A percentile compares a stretch with the other conserved stretches of the same genome.
Conservation (phyloP, 1,140 invertebrate species). For the Lutraria rhynchaena region DNA sequence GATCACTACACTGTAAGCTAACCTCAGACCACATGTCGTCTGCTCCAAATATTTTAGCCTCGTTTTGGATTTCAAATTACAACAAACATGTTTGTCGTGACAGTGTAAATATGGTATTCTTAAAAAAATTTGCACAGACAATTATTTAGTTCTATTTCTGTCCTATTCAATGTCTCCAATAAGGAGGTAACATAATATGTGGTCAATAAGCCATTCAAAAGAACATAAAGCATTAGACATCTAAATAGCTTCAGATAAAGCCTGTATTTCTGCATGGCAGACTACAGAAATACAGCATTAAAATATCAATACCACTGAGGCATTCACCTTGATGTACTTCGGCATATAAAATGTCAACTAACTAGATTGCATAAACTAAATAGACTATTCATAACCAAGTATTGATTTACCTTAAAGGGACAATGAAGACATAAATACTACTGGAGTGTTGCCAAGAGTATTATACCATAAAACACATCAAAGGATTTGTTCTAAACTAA, state of each 20-base stretch:
- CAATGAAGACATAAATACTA: neutral
- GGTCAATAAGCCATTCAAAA: conserved; percentile 23
- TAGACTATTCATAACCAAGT: conserved; percentile 1
- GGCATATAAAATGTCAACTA: neutral
- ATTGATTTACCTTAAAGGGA: neutral
- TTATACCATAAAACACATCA: too few relatives aligned
- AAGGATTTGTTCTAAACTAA: too few relatives aligned
- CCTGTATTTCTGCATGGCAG: conserved; percentile 1
- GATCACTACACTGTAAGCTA: too few relatives aligned
- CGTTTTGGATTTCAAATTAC: conserved; percentile 5
- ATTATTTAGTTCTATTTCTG: neutral
- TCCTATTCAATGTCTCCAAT: neutral
- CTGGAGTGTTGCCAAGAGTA: neutral
- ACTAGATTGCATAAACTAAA: neutral
- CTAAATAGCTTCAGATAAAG: neutral
- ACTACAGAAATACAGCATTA: neutral
- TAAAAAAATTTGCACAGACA: neutral
- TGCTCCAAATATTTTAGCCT: conserved; percentile 2
- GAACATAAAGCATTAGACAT: neutral
- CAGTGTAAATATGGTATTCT: neutral
- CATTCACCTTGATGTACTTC: neutral
- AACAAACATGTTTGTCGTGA: conserved; percentile 1
- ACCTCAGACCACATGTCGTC: conserved; percentile 3
- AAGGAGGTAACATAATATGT: conserved; percentile 5
- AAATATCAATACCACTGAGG: neutral